A percentile compares a stretch with the other conserved stretches of the same genome.
Conservation (phyloP, 2,888 invertebrate genomes). For the Eupithecia dodoneata region DNA sequence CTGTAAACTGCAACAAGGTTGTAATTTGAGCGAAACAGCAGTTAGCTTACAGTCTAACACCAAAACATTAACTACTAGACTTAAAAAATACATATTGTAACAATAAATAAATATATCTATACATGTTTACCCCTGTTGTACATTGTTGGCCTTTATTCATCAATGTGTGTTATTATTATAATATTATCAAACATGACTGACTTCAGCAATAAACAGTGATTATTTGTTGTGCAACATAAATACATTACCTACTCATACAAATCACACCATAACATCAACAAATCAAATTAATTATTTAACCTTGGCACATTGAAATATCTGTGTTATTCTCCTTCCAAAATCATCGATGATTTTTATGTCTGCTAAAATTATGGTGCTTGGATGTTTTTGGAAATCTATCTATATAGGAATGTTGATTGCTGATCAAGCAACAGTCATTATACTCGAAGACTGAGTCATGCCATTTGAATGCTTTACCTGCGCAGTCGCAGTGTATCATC, state of each 20-base stretch:
- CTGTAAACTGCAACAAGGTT: too few relatives aligned
- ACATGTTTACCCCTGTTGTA: too few relatives aligned
- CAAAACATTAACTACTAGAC: too few relatives aligned
- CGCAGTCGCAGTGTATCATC: neutral
- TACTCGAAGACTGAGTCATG: neutral
- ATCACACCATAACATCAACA: neutral
- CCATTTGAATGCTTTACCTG: conserved; percentile 5
- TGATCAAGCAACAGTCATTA: conserved; percentile 8
- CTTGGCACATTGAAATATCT: neutral
- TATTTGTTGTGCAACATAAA: neutral
- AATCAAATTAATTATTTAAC: neutral
- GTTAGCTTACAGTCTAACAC: too few relatives aligned
- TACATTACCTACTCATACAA: neutral
- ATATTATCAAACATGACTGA: neutral
- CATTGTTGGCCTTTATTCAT: neutral
- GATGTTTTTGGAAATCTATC: neutral
- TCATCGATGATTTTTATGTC: neutral
- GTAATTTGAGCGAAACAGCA: too few relatives aligned
- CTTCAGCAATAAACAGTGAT: neutral
- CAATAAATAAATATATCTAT: too few relatives aligned
- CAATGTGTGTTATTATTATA: neutral
- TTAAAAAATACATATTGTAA: too few relatives aligned
- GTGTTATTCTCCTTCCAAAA: neutral
- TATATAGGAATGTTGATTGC: neutral
- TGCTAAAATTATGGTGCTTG: neutral